phyloP scores from a whole-genome alignment of 2,888 invertebrate species.

The Plusia festucae region DNA sequence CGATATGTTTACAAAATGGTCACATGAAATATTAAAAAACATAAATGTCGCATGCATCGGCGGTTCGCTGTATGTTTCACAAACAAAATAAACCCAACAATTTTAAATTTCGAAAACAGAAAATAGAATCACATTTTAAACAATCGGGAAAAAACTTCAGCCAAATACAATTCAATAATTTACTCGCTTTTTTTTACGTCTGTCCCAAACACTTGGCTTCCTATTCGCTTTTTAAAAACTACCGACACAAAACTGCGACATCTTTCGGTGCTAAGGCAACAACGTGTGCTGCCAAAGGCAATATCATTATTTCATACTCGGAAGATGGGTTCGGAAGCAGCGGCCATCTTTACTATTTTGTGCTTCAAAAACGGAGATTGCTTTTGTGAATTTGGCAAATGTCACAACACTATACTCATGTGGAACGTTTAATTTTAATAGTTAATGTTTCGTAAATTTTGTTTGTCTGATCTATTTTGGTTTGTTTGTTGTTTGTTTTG shows the following conservation, averaged over 20 bases:
- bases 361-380: slow-evolving; percentile 63
- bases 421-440: slow-evolving; percentile 45
- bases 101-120: not conserved
- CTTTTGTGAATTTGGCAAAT: slow-evolving; percentile 59
- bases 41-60: not conserved
- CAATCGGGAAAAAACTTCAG: slow-evolving; percentile 18
- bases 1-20: no score
- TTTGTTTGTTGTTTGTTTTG: not conserved
- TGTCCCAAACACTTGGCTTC: slow-evolving; percentile 66
- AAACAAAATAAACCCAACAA: not conserved
- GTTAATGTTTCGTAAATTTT: slow-evolving; percentile 17
- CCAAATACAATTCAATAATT: slow-evolving; percentile 50
- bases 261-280: slow-evolving; percentile 63
- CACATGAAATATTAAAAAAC: not conserved
- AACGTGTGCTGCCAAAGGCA: slow-evolving; percentile 76
- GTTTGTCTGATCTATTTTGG: slow-evolving; percentile 3
- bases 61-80: not conserved
- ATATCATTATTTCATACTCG: slow-evolving; percentile 81
- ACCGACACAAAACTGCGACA: slow-evolving; percentile 60
- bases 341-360: slow-evolving; percentile 75
- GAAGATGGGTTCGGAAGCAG: slow-evolving; percentile 74
- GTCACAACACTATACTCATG: slow-evolving; percentile 41
- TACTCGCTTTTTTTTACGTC: slow-evolving; percentile 34
- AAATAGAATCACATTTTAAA: not conserved
- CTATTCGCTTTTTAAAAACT: slow-evolving; percentile 64